Evolutionary conservation across 2,113 vertebrate species (phyloP), one percentile per base, ranked within the genome.

Genomic region (Mormyrus lacerda): DNA sequence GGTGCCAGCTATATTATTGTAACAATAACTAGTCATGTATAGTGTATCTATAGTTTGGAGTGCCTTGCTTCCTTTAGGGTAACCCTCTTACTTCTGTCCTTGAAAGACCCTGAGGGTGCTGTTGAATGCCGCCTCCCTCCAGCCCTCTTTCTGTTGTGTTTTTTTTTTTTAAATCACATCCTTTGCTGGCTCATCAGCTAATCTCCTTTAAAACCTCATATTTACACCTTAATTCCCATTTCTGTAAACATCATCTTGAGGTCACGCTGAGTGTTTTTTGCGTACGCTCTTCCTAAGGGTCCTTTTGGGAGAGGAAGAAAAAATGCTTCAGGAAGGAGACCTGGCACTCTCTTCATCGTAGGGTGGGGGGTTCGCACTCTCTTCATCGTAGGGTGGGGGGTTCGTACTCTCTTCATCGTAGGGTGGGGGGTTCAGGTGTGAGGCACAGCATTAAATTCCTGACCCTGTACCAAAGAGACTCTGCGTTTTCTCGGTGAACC

Each of bases 31-130:
- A 98, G 98, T 97, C 95, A 97, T 99, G 97, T 99, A 98, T 99
- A 99, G 98, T 99, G 97, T 98, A 98, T 98, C 97, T 98, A 99
- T 98, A 98, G 98, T 99, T 99, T 99, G 97, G 97, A 99, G 98
- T 99, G 98, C 98, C 98, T 99, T 97, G 97, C 97, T 98, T 97
- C 97, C 97, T 96, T 97, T 89, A 69, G 87, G 44, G n/a, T 21
- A 10, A 1, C 8, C 35, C 51, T 44, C 51, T 82, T 13, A 11
- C 35, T 44, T 94, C 93, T 91, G 89, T 82, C 90, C 88, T 89
- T 55, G 35, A 65, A 87, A 91, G 79, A 86, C 88, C 89, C 13
- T 91, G 89, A 92, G 87, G 93, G 95, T 96, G 96, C 96, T 95
- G 95, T 94, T 95, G 95, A 95, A 94, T 91, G 39, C 42, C n/a